phyloP scores from a whole-genome alignment of 2,113 vertebrate species.

The Reinhardtius hippoglossoides region DNA sequence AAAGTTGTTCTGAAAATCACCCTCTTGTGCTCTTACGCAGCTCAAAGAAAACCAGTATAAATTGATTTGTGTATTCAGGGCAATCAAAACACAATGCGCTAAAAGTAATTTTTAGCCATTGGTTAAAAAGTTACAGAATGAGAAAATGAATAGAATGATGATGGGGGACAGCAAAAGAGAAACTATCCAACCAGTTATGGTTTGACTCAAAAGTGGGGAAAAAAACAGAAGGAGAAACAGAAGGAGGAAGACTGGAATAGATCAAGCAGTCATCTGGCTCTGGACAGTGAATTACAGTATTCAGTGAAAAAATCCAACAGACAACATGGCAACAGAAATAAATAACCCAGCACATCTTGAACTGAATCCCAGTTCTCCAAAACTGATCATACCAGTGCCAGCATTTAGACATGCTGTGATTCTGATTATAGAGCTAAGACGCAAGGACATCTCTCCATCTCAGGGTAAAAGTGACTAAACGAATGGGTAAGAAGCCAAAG shows the following conservation, averaged over 20 bases:
- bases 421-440: constrained; percentile 37
- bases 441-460: constrained; percentile 18
- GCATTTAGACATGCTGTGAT: constrained; percentile 35
- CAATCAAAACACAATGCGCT: neutral
- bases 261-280: constrained; percentile 62
- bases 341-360: constrained; percentile 62
- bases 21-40: neutral
- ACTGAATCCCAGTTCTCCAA: constrained; percentile 51
- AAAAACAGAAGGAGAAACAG: constrained; percentile 67
- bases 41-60: neutral
- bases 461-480: neutral
- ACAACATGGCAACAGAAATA: constrained; percentile 67
- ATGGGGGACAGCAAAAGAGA: constrained; percentile 7
- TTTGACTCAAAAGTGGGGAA: constrained; percentile 16
- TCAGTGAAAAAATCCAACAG: constrained; percentile 48
- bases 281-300: constrained; percentile 46
- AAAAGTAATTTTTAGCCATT: neutral
- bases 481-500: neutral
- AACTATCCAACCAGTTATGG: constrained; percentile 24
- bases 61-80: neutral
- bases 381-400: constrained; percentile 37
- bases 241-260: constrained; percentile 60
- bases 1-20: neutral
- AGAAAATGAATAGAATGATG: constrained; percentile 5
- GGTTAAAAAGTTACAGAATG: neutral